Conservation (phyloP, 2,797 vertebrate species). For the Malacoctenus gilli region DNA sequence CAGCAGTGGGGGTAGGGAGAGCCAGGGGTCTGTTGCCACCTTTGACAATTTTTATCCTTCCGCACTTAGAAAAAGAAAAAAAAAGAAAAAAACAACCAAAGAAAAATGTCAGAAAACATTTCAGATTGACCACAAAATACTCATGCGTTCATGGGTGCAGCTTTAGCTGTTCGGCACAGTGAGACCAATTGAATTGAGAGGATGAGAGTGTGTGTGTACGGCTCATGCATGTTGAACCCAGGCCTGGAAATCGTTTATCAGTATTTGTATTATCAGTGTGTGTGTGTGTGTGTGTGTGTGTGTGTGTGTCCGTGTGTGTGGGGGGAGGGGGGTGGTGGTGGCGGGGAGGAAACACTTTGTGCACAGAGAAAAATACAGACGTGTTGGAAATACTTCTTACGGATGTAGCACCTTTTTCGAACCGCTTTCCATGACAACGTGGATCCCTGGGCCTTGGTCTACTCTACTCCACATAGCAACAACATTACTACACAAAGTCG, state of each 20-base stretch:
- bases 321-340: not conserved
- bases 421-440: constrained; percentile 57
- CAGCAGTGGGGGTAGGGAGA: constrained; percentile 74
- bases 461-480: constrained; percentile 83
- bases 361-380: constrained; percentile 57
- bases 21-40: constrained; percentile 73
- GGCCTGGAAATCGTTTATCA: constrained; percentile 14
- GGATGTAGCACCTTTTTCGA: constrained; percentile 72
- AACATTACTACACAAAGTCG: constrained; percentile 83
- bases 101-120: constrained; percentile 10
- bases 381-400: constrained; percentile 54
- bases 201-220: not conserved
- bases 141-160: constrained; percentile 54
- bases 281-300: not conserved
- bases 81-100: not conserved
- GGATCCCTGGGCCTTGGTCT: constrained; percentile 77
- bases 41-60: constrained; percentile 42
- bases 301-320: not conserved
- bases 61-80: constrained; percentile 8
- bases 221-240: constrained; percentile 41
- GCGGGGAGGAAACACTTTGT: constrained; percentile 42
- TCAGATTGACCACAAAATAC: constrained; percentile 49
- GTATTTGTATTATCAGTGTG: not conserved
- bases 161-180: constrained; percentile 26
- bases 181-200: constrained; percentile 34